A percentile compares a stretch with the other conserved stretches of the same genome.
These are phyloP conservation scores for Ammospiza nelsoni DNA, from an alignment of 2,113 vertebrate genomes.

Conservation along the genomic window DNA sequence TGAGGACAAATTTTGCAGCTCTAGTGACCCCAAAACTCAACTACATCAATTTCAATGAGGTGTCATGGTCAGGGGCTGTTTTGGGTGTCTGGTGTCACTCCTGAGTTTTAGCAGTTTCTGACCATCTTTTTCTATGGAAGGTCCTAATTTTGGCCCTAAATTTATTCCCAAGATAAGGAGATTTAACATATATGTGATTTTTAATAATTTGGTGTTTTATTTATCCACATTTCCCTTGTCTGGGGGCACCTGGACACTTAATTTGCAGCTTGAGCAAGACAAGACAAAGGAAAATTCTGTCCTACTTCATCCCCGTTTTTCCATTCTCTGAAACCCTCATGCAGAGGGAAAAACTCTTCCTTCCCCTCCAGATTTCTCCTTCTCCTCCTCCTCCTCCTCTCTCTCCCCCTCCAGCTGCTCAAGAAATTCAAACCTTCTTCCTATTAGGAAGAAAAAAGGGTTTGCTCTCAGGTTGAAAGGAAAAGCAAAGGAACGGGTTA, in stretches of 20 bases:
- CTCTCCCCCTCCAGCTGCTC: background rate
- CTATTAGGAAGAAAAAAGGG: constrained; percentile 55
- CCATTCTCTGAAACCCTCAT: background rate
- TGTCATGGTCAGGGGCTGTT: background rate
- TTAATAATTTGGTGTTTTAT: background rate
- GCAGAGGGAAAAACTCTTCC: background rate
- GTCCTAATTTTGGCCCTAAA: background rate
- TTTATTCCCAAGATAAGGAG: background rate
- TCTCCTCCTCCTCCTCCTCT: background rate
- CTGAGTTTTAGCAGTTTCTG: background rate
- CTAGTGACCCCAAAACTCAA: background rate
- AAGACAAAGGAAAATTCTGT: background rate
- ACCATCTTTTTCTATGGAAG: background rate
- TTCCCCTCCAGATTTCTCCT: background rate
- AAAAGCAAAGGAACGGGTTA: background rate
- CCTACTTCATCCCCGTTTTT: background rate
- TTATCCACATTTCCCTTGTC: background rate
- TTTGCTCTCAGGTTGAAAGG: constrained; percentile 40
- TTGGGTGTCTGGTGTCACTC: background rate
- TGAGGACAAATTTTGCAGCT: background rate
- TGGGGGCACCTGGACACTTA: background rate
- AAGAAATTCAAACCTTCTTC: constrained; percentile 57
- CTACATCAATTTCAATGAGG: background rate
- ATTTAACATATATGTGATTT: background rate
- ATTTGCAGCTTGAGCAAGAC: background rate